These are phyloP conservation scores for Drosophila kanapiae DNA, from an alignment of 1,140 invertebrate genomes.

Conservation along the genomic window DNA sequence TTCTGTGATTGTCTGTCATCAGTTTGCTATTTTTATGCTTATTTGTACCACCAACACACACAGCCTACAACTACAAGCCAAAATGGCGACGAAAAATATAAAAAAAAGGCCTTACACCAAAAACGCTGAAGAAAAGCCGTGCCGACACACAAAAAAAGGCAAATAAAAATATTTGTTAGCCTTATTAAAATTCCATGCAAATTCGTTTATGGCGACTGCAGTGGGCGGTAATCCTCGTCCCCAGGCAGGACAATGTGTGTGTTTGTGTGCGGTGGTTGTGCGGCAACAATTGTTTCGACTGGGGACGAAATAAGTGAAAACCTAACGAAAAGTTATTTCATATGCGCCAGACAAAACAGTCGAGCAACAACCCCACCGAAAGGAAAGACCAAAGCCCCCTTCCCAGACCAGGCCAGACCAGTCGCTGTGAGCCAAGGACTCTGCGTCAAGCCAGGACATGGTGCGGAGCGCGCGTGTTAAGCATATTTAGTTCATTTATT, in stretches of 20 bases:
- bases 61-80: conserved; percentile 35
- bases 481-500: conserved; percentile 85
- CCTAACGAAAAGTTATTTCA: conserved; percentile 78
- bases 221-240: conserved; percentile 30
- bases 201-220: conserved; percentile 72
- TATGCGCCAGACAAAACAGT: conserved; percentile 63
- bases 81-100: conserved; percentile 58
- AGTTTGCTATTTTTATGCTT: conserved; percentile 40
- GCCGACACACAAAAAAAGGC: conserved; percentile 17
- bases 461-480: conserved; percentile 73
- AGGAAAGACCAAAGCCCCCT: not conserved
- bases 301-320: conserved; percentile 62
- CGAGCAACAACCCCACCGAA: conserved; percentile 38
- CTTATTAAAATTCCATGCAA: conserved; percentile 83
- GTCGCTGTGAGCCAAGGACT: conserved; percentile 45
- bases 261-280: conserved; percentile 42
- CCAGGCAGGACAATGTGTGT: conserved; percentile 31
- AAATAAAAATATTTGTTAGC: conserved; percentile 56
- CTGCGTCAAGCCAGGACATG: conserved; percentile 9
- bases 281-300: conserved; percentile 76
- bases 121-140: conserved; percentile 12
- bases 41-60: conserved; percentile 6
- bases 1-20: conserved; percentile 54
- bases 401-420: not conserved
- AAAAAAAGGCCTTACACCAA: conserved; percentile 31